Evolutionary conservation across 2,888 invertebrate genomes (phyloP).

Genomic region (Galerucella nymphaeae): DNA sequence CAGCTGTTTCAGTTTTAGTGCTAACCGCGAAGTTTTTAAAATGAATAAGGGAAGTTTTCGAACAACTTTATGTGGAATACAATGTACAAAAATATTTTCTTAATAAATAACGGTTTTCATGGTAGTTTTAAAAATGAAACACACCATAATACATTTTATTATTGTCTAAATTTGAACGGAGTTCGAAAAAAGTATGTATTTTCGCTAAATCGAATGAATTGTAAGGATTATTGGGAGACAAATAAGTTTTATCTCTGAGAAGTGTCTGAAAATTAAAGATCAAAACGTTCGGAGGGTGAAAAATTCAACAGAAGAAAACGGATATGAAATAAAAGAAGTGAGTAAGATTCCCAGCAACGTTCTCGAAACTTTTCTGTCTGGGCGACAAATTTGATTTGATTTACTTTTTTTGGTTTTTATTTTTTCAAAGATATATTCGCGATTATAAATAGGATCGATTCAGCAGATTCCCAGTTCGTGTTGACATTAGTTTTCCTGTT

Average conservation of each 20-base stretch:
- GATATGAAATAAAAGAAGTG: slow-evolving; percentile 16
- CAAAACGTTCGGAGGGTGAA: slow-evolving; percentile 7
- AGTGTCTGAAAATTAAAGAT: slow-evolving; percentile 11
- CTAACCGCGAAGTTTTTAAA: too few relatives aligned
- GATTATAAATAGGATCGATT: slow-evolving; percentile 55
- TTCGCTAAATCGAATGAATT: not conserved
- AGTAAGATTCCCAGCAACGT: slow-evolving; percentile 16
- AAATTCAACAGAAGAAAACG: slow-evolving; percentile 19
- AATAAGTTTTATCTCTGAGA: not conserved
- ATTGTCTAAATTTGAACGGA: not conserved
- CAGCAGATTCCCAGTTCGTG: slow-evolving; percentile 55
- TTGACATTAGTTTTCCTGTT: slow-evolving; percentile 57
- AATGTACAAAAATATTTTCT: too few relatives aligned
- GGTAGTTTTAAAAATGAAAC: not conserved
- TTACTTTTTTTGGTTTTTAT: slow-evolving; percentile 43
- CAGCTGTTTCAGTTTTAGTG: too few relatives aligned
- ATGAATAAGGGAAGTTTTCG: too few relatives aligned
- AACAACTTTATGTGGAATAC: too few relatives aligned
- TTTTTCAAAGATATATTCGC: slow-evolving; percentile 44
- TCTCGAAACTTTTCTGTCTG: slow-evolving; percentile 31
- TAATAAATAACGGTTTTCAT: too few relatives aligned
- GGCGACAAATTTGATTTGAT: slow-evolving; percentile 49
- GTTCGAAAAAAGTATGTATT: not conserved
- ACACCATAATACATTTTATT: not conserved
- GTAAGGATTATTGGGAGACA: not conserved